Percentiles rank a stretch among this genome's conserved stretches.
Conservation (phyloP, 2,888 invertebrate genomes). For the Calameuta filiformis region DNA sequence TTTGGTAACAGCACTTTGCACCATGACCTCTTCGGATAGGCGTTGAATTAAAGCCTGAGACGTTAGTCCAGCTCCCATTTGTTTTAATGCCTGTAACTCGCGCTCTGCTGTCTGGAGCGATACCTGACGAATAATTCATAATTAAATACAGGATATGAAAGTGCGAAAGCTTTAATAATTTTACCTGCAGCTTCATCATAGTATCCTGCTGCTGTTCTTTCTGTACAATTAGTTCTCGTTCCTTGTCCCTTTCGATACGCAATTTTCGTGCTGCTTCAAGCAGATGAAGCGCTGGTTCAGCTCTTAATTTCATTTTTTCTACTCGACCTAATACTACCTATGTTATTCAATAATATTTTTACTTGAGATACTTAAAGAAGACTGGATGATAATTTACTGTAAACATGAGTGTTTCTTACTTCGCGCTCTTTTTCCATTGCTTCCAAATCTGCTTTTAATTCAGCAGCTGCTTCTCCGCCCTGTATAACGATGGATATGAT, state of each 20-base stretch:
- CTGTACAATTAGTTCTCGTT: slow-evolving; percentile 70
- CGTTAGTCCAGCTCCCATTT: slow-evolving; percentile 70
- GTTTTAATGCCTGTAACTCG: slow-evolving; percentile 73
- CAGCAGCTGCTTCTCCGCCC: slow-evolving; percentile 76
- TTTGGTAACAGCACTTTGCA: slow-evolving; percentile 70
- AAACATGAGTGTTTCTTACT: slow-evolving; percentile 28
- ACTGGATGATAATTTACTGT: not conserved
- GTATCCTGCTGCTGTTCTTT: slow-evolving; percentile 69
- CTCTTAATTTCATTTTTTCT: slow-evolving; percentile 52
- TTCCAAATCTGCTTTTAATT: slow-evolving; percentile 85
- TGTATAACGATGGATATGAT: slow-evolving; percentile 49
- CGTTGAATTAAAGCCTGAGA: slow-evolving; percentile 77
- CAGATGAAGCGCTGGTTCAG: slow-evolving; percentile 47
- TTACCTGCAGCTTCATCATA: slow-evolving; percentile 47
- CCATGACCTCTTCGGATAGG: slow-evolving; percentile 80
- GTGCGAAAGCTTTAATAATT: slow-evolving; percentile 31
- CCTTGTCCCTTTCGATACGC: slow-evolving; percentile 71
- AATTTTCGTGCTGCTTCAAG: slow-evolving; percentile 64
- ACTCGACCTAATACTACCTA: slow-evolving; percentile 48
- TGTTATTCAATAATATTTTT: slow-evolving; percentile 4
- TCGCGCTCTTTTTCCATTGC: slow-evolving; percentile 85
- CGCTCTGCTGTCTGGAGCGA: slow-evolving; percentile 73
- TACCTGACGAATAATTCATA: slow-evolving; percentile 20
- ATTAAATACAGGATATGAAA: slow-evolving; percentile 62
- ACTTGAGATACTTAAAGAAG: not conserved